phyloP scores from a whole-genome alignment of 2,888 invertebrate species.

The Eupithecia inturbata region DNA sequence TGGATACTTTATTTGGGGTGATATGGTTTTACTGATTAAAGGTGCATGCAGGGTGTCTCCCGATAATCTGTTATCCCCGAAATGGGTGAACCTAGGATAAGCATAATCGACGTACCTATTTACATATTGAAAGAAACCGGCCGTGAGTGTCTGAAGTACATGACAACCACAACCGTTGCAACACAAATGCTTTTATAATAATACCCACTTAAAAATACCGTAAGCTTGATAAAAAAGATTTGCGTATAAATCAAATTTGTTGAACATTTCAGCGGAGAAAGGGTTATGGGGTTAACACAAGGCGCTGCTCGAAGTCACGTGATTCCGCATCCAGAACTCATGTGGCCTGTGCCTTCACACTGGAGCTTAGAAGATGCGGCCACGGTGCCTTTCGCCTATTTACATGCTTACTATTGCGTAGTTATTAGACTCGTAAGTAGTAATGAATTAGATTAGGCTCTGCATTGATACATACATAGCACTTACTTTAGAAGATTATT shows the following conservation, averaged over 20 bases:
- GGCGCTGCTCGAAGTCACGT: conserved; percentile 83
- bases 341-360: conserved; percentile 87
- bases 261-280: conserved; percentile 71
- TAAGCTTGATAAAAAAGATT: background rate
- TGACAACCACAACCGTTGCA: background rate
- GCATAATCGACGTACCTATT: background rate
- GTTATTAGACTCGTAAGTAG: conserved; percentile 22
- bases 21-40: conserved; percentile 21
- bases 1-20: conserved; percentile 31
- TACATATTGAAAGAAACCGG: too few species aligned
- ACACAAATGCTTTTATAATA: background rate
- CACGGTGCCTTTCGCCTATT: conserved; percentile 89
- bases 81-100: background rate
- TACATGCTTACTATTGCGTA: conserved; percentile 75
- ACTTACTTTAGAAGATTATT: background rate
- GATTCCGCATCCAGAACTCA: conserved; percentile 73
- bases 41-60: background rate
- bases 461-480: background rate
- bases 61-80: background rate
- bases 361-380: conserved; percentile 90
- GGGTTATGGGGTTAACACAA: conserved; percentile 86
- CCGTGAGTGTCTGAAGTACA: background rate
- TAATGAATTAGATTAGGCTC: too few species aligned
- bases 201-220: background rate
- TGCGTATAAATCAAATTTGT: background rate